phyloP scores from a whole-genome alignment of 2,888 invertebrate genomes.

The Halictus ligatus region DNA sequence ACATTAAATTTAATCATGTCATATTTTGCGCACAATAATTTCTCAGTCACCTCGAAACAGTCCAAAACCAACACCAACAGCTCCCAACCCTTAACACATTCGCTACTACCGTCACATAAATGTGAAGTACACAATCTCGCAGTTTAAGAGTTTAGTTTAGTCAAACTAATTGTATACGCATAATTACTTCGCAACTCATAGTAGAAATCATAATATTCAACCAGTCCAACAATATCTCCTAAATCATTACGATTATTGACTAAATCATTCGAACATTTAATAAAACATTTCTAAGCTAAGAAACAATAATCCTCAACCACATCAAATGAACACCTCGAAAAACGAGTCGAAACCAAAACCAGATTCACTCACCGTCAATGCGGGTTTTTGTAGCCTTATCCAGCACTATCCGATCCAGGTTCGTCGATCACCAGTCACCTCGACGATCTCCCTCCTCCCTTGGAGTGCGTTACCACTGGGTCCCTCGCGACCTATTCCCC shows the following conservation, averaged over 20 bases:
- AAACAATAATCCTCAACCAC: neutral
- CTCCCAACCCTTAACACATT: neutral
- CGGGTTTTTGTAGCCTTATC: conserved; percentile 77
- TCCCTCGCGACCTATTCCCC: neutral
- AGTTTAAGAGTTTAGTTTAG: neutral
- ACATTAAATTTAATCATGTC: neutral
- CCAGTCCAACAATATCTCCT: no score
- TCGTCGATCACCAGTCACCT: conserved; percentile 31
- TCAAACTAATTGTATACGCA: neutral
- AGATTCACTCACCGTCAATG: conserved; percentile 78
- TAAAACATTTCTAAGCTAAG: neutral
- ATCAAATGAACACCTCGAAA: neutral
- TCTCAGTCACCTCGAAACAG: neutral
- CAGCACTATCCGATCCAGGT: conserved; percentile 69
- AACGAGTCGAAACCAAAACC: neutral
- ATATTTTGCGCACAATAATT: neutral
- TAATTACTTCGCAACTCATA: neutral
- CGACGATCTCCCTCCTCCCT: conserved; percentile 20
- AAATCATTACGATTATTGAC: no score
- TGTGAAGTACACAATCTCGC: neutral
- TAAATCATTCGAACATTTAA: neutral
- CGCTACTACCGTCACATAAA: neutral
- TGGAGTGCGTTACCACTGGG: neutral
- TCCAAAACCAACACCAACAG: neutral
- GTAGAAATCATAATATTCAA: no score